Evolutionary conservation across 2,888 invertebrate genomes (phyloP), one percentile per base, ranked within the genome.

Genomic region (Ormia ochracea): DNA sequence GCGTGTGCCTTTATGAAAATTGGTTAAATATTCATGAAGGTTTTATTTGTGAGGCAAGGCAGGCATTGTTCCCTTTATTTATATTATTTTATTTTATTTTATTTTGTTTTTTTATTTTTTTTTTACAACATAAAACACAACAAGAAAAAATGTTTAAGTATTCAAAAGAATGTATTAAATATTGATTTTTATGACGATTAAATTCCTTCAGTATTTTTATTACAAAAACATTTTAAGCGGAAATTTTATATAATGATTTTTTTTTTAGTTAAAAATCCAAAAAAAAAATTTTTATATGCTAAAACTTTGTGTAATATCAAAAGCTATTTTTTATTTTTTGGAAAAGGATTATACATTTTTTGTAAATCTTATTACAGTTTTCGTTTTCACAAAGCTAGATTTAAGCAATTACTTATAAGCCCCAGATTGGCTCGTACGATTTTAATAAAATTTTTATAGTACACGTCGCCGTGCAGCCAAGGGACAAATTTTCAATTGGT

Each of bases 131-230:
- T 72, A 17, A 43, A 5, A n/a, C 6, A 14, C 33, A 1, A 14
- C 33, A 1, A 50, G 43, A 43, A 43, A 14, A 50, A 21, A 48
- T 19, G 26, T 1, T 6, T 14, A 7, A 45, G 9, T 21, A 54
- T 61, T 69, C 26, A 36, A 54, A 56, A 66, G 6, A 28, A 43
- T n/a, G 36, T 5, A 68, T 45, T 52, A 61, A 68, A 78, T 59
- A 66, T 72, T 66, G 43, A 66, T 72, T 72, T 74, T 78, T 78
- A 50, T 74, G 38, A 28, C 14, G 14, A 17, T 31, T 17, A 45
- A 52, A 61, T 41, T 36, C 0, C 4, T n/a, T 10, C n/a, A 17
- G 7, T 14, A 9, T 31, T 41, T 45, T 19, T 45, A 14, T 50
- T 65, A 28, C 54, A 5, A 5, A 14, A 12, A 41, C 7, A 14